Evolutionary conservation across 2,113 vertebrate species (phyloP).

Genomic region (Elgaria multicarinata): DNA sequence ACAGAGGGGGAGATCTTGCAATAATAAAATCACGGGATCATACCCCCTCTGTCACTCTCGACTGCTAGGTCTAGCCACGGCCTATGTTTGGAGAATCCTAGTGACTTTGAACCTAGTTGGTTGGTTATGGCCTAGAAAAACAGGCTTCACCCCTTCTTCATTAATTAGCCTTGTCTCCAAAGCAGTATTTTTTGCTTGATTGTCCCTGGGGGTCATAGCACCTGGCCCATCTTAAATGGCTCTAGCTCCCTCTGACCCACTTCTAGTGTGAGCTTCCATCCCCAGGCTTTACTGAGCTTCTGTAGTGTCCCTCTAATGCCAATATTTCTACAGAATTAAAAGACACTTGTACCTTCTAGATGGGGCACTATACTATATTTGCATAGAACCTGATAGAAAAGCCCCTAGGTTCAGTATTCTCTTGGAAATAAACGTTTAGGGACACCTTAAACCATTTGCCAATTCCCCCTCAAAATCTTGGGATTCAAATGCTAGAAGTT

Average conservation of each 20-base stretch:
- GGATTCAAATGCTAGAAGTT: not conserved
- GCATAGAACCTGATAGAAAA: not conserved
- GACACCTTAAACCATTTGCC: fast-evolving
- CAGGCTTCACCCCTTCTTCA: too few relatives aligned
- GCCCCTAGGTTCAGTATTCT: not conserved
- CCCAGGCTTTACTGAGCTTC: not conserved
- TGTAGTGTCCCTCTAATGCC: not conserved
- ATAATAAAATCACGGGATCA: too few relatives aligned
- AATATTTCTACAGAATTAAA: not conserved
- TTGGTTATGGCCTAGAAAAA: too few relatives aligned
- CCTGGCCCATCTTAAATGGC: not conserved
- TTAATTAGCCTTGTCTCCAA: not conserved
- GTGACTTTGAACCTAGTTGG: too few relatives aligned
- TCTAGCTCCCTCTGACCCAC: not conserved
- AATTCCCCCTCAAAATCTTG: not conserved
- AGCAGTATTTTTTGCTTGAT: not conserved
- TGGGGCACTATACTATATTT: not conserved
- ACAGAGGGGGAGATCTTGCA: too few relatives aligned
- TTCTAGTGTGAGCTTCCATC: not conserved
- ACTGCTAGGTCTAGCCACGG: too few relatives aligned
- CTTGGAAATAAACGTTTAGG: not conserved
- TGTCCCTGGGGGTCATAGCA: not conserved
- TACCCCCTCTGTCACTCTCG: too few relatives aligned
- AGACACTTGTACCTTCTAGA: not conserved
- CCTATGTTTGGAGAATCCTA: too few relatives aligned